Evolutionary conservation across 2,888 invertebrate species (phyloP), one percentile per base, ranked within the genome.

Genomic region (Aphodius sticticus): DNA sequence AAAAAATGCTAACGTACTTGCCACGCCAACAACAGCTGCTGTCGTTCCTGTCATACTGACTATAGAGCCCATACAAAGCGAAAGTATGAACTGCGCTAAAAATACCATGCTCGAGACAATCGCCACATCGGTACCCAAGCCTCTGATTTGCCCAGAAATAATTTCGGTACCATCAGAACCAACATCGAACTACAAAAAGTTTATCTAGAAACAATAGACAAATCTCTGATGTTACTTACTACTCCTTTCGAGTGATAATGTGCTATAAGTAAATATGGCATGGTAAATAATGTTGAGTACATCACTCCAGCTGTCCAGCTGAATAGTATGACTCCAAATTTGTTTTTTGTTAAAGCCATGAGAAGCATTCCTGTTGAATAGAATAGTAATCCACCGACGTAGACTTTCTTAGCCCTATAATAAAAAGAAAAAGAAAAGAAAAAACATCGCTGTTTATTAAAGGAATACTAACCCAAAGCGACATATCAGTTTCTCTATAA

Each of bases 201-300:
- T 26, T 26, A 26, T 26, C 12, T 12, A 72, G 16, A 71, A 26
- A 74, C 78, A 79, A n/a, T 69, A 37, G 9, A 38, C 6, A 16
- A 14, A 16, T 77, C 12, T 75, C 5, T 36, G n/a, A 78, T 12
- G 0, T 12, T 36, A 76, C 92, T 92, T 91, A 97, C 98, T 91
- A 93, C 94, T 85, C 96, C 95, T 81, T 94, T 94, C n/a, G 96
- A 94, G 87, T 99, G 98, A 88, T 98, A 99, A 88, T 97, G 96
- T 6, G 99, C 98, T 37, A 99, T 94, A 78, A 99, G 91, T 69
- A 98, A 91, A 87, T 98, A 99, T 0, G 98, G 98, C 97, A 99
- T 97, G 9, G 98, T 99, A 89, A 99, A 99, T 36, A 99, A 92
- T 0, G 98, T 98, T 14, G 98, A 97, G 89, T 99, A 99, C 97